Conservation (phyloP, 2,888 invertebrate genomes). For the Polyommatus icarus region DNA sequence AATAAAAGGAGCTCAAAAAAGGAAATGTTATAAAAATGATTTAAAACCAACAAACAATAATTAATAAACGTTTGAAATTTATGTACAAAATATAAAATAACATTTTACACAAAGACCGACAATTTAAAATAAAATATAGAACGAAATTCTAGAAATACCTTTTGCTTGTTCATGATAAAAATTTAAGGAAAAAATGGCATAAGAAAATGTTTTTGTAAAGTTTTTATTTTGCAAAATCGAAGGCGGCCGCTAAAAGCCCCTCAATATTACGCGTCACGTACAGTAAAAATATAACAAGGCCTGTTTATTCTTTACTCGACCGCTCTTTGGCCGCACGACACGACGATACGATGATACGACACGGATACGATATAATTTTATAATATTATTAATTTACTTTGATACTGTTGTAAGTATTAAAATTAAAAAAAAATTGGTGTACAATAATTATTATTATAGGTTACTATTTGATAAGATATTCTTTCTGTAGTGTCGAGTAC, state of each 20-base stretch:
- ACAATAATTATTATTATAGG: too few relatives aligned
- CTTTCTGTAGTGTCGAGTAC: too few relatives aligned
- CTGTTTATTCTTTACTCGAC: slow-evolving; percentile 37
- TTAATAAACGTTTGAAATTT: too few relatives aligned
- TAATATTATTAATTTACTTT: not conserved
- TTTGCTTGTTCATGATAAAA: not conserved
- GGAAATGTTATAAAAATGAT: too few relatives aligned
- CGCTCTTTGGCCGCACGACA: slow-evolving; percentile 3
- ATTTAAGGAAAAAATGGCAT: not conserved
- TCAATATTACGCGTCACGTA: slow-evolving; percentile 43
- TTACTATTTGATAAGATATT: too few relatives aligned
- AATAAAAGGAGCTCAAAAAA: too few relatives aligned
- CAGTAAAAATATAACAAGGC: slow-evolving; percentile 40
- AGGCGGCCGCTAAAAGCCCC: slow-evolving; percentile 38
- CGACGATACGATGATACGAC: slow-evolving; percentile 5
- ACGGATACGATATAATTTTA: slow-evolving; percentile 34
- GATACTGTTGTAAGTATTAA: not conserved
- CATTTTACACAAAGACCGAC: not conserved
- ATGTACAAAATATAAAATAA: not conserved
- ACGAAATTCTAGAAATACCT: not conserved
- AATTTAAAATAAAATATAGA: not conserved
- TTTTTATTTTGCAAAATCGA: slow-evolving; percentile 33
- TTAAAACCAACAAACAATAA: too few relatives aligned
- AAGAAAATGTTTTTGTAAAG: slow-evolving; percentile 14
- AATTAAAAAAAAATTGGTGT: too few relatives aligned